Percentiles rank a stretch among this genome's conserved stretches.
These are phyloP conservation scores for Hypolimnas misippus DNA, from an alignment of 2,888 invertebrate genomes.

Conservation along the genomic window DNA sequence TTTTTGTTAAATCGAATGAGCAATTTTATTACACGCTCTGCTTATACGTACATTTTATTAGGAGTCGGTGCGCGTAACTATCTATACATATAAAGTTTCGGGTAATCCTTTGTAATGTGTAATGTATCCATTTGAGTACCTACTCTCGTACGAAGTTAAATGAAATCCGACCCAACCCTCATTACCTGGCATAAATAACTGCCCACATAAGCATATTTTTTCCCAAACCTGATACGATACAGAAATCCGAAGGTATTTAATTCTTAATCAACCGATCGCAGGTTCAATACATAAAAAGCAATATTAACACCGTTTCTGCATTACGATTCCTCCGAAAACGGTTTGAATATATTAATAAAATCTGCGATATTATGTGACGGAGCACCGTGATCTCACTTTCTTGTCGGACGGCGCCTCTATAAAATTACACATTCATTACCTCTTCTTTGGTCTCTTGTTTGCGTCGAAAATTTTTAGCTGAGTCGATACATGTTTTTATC, in stretches of 20 bases:
- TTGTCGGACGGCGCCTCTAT: constrained; percentile 59
- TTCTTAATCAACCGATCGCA: constrained; percentile 67
- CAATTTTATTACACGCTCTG: not conserved
- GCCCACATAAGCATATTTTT: constrained; percentile 42
- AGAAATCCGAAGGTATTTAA: constrained; percentile 57
- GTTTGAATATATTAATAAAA: constrained; percentile 68
- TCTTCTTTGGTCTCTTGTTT: constrained; percentile 60
- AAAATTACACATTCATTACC: constrained; percentile 70
- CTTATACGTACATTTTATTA: not conserved
- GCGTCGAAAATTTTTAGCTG: constrained; percentile 66
- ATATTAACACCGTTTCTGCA: constrained; percentile 76
- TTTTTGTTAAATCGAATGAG: too few species aligned
- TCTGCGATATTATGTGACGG: constrained; percentile 69
- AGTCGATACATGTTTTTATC: constrained; percentile 64
- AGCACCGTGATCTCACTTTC: constrained; percentile 60
- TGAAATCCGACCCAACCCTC: constrained; percentile 41
- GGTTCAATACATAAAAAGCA: constrained; percentile 68
- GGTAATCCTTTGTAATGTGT: constrained; percentile 17
- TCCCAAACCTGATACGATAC: constrained; percentile 39
- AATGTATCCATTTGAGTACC: constrained; percentile 22
- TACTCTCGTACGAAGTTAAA: constrained; percentile 33
- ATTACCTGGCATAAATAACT: constrained; percentile 42
- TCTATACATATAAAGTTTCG: constrained; percentile 21
- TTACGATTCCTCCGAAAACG: constrained; percentile 67
- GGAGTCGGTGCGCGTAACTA: not conserved